Evolutionary conservation across 2,797 vertebrate species (phyloP), one percentile per base, ranked within the genome.

Genomic region (Salmo trutta): DNA sequence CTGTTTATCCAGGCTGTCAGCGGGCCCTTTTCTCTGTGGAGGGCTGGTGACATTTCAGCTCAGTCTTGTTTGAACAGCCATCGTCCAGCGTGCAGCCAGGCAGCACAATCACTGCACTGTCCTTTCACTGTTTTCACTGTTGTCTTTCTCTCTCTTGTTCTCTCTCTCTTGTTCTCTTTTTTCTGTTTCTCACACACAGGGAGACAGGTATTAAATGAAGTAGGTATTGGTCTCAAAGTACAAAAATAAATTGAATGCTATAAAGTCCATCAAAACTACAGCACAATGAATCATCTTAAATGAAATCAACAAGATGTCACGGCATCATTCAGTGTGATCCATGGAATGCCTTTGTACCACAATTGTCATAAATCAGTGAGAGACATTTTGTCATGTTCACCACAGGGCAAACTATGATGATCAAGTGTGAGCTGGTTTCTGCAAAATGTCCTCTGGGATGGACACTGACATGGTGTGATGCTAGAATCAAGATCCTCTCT

Each of bases 1-100:
- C 77, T 93, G 91, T 94, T 94, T 93, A 91, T 89, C 85, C 77
- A 90, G 90, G 78, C 91, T 92, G 89, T 92, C 90, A 87, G 88
- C 86, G 4, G 24, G 79, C 75, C 82, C 82, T 87, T 86, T 89
- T 88, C 85, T 81, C 81, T 82, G 76, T 59, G 71, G 79, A 83
- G 75, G 69, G 36, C 83, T 82, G 84, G 88, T 91, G 90, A 90
- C 90, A 91, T 90, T 90, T 92, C 81, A 87, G 88, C 86, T 90
- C 84, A 73, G 79, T 80, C 75, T 87, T 87, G 88, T 87, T 90
- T 90, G 84, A 90, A 89, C 84, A 90, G 84, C 76, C 85, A 84
- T 88, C 78, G 10, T 19, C 21, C 52, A 81, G 76, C 79, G 78
- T 78, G 77, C 84, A 88, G 77, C 79, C 83, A 84, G 80, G 77